Percentiles rank a stretch among this genome's conserved stretches.
phyloP scores from a whole-genome alignment of 2,888 invertebrate genomes.

The Tinea trinotella region DNA sequence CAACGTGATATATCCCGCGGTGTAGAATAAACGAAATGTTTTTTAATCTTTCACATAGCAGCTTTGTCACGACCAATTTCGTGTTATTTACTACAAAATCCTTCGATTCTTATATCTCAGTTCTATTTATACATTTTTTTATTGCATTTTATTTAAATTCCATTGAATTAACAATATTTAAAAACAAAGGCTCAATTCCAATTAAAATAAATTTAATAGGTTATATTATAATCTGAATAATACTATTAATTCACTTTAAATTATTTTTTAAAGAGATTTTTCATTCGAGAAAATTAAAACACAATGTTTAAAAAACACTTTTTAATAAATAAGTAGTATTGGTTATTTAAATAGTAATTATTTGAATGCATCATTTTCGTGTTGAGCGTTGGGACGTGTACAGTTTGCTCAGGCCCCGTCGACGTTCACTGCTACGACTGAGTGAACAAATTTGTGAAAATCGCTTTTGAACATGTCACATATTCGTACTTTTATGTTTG shows the following conservation, averaged over 20 bases:
- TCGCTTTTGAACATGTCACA: constrained; percentile 29
- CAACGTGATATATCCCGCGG: neutral
- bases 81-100: neutral
- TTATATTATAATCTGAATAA: too few species aligned
- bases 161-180: too few species aligned
- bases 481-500: neutral
- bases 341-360: constrained; percentile 8
- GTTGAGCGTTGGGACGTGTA: neutral
- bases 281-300: too few species aligned
- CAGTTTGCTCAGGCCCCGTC: constrained; percentile 6
- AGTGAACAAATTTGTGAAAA: constrained; percentile 46
- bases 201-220: too few species aligned
- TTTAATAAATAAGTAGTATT: too few species aligned
- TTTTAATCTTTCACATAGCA: neutral
- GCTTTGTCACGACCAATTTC: neutral
- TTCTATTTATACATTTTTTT: too few species aligned
- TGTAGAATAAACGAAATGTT: neutral
- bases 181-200: too few species aligned
- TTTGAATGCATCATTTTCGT: neutral
- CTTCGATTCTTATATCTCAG: too few species aligned
- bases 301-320: too few species aligned
- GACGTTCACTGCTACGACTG: constrained; percentile 29
- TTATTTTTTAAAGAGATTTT: too few species aligned
- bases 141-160: too few species aligned
- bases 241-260: too few species aligned